These are phyloP conservation scores for Tyrannus savana DNA, from an alignment of 2,113 vertebrate species.

Conservation along the genomic window DNA sequence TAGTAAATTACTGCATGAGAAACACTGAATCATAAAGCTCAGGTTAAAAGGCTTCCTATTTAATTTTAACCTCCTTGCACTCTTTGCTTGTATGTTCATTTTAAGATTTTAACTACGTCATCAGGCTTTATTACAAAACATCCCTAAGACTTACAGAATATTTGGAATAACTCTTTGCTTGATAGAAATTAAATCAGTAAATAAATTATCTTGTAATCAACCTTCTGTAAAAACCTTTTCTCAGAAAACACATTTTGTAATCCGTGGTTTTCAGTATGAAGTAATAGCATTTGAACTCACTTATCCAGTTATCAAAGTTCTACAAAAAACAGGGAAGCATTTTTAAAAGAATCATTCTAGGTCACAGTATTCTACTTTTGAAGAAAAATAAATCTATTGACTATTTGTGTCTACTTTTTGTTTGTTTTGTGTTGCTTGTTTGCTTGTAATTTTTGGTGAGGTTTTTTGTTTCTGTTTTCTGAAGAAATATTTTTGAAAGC, in stretches of 20 bases:
- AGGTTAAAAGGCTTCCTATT: background rate
- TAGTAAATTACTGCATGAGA: slow-evolving; percentile 4
- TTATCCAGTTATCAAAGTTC: background rate
- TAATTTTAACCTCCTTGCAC: background rate
- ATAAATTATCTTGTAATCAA: background rate
- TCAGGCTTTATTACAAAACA: background rate
- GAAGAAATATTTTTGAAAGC: background rate
- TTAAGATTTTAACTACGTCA: background rate
- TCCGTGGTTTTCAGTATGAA: background rate
- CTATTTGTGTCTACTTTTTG: background rate
- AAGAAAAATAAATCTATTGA: background rate
- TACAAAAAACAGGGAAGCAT: background rate
- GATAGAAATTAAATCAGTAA: background rate
- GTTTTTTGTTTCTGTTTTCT: background rate
- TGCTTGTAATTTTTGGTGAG: too few relatives aligned
- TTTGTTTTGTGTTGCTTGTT: background rate
- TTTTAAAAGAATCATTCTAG: background rate
- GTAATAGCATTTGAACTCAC: background rate
- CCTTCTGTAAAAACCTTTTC: background rate
- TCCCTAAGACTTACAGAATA: background rate
- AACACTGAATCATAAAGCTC: slow-evolving; percentile 22
- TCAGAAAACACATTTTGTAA: background rate
- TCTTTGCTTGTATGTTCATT: background rate
- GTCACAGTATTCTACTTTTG: background rate
- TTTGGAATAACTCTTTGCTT: background rate